Conservation (phyloP, 2,797 vertebrate species). For the Alca torda region DNA sequence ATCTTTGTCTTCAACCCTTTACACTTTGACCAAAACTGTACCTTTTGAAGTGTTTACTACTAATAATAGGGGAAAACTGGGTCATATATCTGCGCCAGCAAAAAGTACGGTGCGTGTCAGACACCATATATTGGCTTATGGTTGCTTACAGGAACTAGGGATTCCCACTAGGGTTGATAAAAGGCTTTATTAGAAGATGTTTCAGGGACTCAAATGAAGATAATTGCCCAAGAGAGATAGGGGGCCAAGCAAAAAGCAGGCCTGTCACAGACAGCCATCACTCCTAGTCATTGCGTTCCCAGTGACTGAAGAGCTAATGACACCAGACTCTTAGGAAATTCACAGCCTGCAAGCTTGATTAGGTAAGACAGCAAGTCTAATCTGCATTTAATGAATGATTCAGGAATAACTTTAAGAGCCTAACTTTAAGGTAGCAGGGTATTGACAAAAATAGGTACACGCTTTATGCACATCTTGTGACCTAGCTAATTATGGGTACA, state of each 20-base stretch:
- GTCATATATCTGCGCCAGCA: not conserved
- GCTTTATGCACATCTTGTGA: not conserved
- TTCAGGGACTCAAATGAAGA: not conserved
- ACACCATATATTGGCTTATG: not conserved
- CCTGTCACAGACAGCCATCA: not conserved
- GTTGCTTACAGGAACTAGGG: not conserved
- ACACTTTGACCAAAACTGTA: not conserved
- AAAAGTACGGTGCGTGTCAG: not conserved
- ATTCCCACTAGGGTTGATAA: not conserved
- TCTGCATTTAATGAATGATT: constrained; percentile 44
- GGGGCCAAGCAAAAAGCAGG: not conserved
- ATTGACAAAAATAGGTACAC: not conserved
- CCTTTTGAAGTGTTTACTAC: not conserved
- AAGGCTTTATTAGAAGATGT: not conserved
- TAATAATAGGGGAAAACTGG: not conserved
- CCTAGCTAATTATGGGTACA: not conserved
- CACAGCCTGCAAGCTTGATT: constrained; percentile 24
- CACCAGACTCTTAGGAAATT: not conserved
- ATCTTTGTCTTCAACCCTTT: not conserved
- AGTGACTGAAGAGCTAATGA: not conserved
- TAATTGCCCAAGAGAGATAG: not conserved
- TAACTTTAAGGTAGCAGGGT: not conserved
- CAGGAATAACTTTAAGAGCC: not conserved
- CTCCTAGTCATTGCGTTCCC: not conserved
- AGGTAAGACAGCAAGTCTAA: constrained; percentile 36